phyloP scores from a whole-genome alignment of 1,140 invertebrate genomes.

The Pemphigus obesinymphae region DNA sequence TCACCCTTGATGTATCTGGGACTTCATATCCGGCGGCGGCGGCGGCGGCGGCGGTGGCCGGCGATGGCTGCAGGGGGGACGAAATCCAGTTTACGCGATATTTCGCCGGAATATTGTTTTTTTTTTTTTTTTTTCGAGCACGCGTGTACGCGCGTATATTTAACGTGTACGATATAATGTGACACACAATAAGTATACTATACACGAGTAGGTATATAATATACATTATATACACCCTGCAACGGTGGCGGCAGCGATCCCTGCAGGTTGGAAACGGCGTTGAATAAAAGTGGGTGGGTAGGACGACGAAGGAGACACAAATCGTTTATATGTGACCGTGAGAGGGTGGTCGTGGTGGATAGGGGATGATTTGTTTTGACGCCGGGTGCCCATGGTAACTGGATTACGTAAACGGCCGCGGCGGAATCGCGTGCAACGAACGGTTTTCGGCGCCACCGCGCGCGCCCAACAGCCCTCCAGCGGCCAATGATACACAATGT shows the following conservation, averaged over 20 bases:
- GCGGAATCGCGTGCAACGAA: slow-evolving; percentile 8
- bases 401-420: slow-evolving; percentile 9
- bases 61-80: neutral
- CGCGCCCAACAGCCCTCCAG: neutral
- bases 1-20: slow-evolving; percentile 32
- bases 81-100: slow-evolving; percentile 11
- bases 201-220: neutral
- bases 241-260: neutral
- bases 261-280: neutral
- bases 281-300: no score
- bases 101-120: neutral
- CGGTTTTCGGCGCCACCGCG: neutral
- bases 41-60: neutral
- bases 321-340: slow-evolving; percentile 28
- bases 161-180: no score
- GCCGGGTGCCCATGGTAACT: slow-evolving; percentile 26
- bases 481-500: slow-evolving; percentile 23
- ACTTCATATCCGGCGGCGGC: slow-evolving; percentile 1
- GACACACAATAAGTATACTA: neutral
- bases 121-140: neutral
- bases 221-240: neutral
- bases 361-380: slow-evolving; percentile 41
- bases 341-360: neutral
- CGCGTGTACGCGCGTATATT: neutral
- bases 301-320: neutral